Evolutionary conservation across 23 tunicate species (phyloP), one percentile per base, ranked within the genome.

Genomic region (Diplosoma virens): DNA sequence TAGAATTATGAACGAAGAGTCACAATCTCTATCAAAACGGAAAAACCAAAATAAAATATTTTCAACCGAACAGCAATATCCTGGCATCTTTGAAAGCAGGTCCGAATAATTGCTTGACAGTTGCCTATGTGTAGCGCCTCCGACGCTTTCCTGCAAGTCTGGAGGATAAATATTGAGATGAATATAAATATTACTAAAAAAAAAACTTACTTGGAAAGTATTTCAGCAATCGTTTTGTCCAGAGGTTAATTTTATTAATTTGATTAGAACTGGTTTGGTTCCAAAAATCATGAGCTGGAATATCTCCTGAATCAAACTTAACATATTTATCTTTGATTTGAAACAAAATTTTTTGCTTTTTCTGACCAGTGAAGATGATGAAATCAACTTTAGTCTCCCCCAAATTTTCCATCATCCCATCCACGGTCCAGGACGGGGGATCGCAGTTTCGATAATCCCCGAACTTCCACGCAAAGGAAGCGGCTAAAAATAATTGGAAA

Each of bases 221-320:
- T 45, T 59, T 77, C 26, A 26, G 52, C 32, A 89, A 33, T 17
- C 78, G 47, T 25, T 71, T 37, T 17, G 96, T 82, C 82, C 87
- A 89, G 27, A 88, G 53, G 26, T 71, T 48, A n/a, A 84, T 66
- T 60, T 78, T 82, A 48, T 89, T 88, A 45, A 89, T 77, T 52
- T 89, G 96, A 54, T 89, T 88, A 29, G 47, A 52, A 18, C 54
- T 60, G n/a, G 96, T 66, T 47, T 89, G 96, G 50, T 89, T 89
- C 96, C 96, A 89, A 25, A 89, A 88, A 37, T 89, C 86, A 63
- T 89, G 96, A 59, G 96, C 96, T 0, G 96, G 96, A 36, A 89
- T 89, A 36, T 89, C 96, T 31, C 96, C 96, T 89, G 32, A 55
- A 7, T 41, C 11, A 9, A 14, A 7, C 14, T 7, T 14, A 41